These are phyloP conservation scores for Planococcus citri DNA, from an alignment of 1,140 invertebrate species.

Conservation along the genomic window DNA sequence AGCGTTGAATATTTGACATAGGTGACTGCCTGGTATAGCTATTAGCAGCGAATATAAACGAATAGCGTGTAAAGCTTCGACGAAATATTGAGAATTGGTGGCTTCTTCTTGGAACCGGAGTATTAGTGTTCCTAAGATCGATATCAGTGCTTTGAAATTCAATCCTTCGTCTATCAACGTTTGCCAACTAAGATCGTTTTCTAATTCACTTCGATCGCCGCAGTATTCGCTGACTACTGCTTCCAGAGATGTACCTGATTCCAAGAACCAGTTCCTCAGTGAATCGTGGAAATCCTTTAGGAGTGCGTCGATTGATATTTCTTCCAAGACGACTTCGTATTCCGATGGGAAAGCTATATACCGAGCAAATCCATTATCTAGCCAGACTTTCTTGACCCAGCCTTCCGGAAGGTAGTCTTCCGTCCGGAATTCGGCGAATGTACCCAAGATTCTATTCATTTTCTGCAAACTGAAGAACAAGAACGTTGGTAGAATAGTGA, in stretches of 20 bases:
- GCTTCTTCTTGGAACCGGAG: slow-evolving; percentile 35
- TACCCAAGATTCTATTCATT: background rate
- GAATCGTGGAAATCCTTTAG: background rate
- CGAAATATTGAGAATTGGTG: slow-evolving; percentile 32
- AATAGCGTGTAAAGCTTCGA: slow-evolving; percentile 35
- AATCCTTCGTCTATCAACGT: slow-evolving; percentile 38
- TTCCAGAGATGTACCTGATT: background rate
- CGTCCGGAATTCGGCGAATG: background rate
- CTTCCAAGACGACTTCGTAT: background rate
- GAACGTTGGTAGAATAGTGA: too few species aligned
- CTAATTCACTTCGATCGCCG: background rate
- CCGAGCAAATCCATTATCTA: background rate
- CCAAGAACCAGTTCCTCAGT: background rate
- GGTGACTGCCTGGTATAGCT: slow-evolving; percentile 41
- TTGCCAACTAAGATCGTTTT: slow-evolving; percentile 34
- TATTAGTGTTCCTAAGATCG: slow-evolving; percentile 40
- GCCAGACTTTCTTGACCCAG: background rate
- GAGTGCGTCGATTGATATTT: background rate
- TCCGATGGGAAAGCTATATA: background rate
- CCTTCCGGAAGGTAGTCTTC: background rate
- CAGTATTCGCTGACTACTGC: background rate
- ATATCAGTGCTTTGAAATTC: slow-evolving; percentile 38
- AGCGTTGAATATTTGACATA: slow-evolving; percentile 44
- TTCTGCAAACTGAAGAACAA: background rate
- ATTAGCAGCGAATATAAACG: slow-evolving; percentile 39